Evolutionary conservation across 2,888 invertebrate genomes (phyloP).

Genomic region (Epistrophe eligans): DNA sequence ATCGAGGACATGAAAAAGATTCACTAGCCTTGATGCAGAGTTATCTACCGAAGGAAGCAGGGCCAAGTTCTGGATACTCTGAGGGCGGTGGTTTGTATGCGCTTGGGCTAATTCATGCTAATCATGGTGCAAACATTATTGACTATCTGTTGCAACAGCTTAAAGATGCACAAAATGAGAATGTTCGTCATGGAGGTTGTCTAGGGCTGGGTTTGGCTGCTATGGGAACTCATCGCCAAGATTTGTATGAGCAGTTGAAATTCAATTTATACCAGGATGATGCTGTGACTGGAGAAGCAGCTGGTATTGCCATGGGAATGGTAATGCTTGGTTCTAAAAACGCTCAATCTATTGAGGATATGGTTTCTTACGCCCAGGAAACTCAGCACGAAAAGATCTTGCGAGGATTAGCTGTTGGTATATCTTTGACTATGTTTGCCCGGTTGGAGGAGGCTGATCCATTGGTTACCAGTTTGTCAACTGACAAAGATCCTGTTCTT

Average conservation of each 20-base stretch:
- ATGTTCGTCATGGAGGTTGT: conserved; percentile 98
- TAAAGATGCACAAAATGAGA: conserved; percentile 97
- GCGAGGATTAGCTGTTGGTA: conserved; percentile 97
- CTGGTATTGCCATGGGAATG: conserved; percentile 99
- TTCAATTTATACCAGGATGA: conserved; percentile 99
- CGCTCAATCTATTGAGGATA: conserved; percentile 94
- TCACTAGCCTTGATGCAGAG: conserved; percentile 99
- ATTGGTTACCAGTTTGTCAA: conserved; percentile 93
- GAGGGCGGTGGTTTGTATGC: conserved; percentile 98
- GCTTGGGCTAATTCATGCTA: conserved; percentile 98
- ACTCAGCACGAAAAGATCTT: conserved; percentile 99
- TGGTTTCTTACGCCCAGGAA: conserved; percentile 95
- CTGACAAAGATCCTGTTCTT: conserved; percentile 97
- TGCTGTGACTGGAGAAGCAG: conserved; percentile 99
- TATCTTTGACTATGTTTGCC: conserved; percentile 98
- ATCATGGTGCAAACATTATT: conserved; percentile 98
- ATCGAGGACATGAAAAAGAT: conserved; percentile 98
- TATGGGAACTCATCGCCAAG: conserved; percentile 98
- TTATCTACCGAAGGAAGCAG: conserved; percentile 98
- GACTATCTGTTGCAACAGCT: conserved; percentile 98
- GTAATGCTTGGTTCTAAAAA: conserved; percentile 99
- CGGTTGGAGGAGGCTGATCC: conserved; percentile 98
- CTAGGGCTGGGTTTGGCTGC: conserved; percentile 98
- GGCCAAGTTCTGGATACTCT: conserved; percentile 95
- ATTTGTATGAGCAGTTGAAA: conserved; percentile 98